Base-by-base conservation (phyloP, 2,888 invertebrate genomes). In the Vanessa cardui region DNA sequence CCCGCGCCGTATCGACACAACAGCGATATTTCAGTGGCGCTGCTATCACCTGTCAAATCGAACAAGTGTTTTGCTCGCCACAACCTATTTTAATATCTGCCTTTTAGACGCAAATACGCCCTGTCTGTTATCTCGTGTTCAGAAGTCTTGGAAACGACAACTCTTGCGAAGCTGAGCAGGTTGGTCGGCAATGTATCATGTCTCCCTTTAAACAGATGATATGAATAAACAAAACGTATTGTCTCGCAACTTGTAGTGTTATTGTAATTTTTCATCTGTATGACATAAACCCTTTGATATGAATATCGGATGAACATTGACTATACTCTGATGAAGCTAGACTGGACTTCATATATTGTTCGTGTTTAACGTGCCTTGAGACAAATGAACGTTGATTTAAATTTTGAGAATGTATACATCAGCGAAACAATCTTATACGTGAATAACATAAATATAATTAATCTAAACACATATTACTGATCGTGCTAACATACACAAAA, bases 31-130 rank as follows among this genome's bases (percentile, higher is more conserved):
- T 92, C 88, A 91, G 73, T 79, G 80, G 74, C 73, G 70, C 76
- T 77, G 82, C 87, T 92, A 92, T 92, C 91, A 90, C 89, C 87
- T 88, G 90, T 91, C 91, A 89, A 84, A 92, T 90, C 90, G 85
- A 83, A 87, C 90, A 89, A 92, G 90, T 90, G 89, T 90, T 88
- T 84, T 86, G 84, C 87, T 85, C 83, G 82, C 83, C 80, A 80
- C 82, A 82, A 82, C 88, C 88, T 85, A 90, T 89, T 89, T 90
- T 88, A 90, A 90, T 90, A 89, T 88, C 87, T 86, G 84, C 83
- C 78, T 84, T 87, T 84, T 80, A 84, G 82, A 86, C 81, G 80
- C 79, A 82, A 88, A 88, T 84, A 84, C 83, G 77, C 78, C 78
- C 80, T 79, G 83, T 80, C 80, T 81, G 78, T 71, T 73, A 75